Evolutionary conservation across 2,113 vertebrate genomes (phyloP).

Genomic region (Scartelaos histophorus): DNA sequence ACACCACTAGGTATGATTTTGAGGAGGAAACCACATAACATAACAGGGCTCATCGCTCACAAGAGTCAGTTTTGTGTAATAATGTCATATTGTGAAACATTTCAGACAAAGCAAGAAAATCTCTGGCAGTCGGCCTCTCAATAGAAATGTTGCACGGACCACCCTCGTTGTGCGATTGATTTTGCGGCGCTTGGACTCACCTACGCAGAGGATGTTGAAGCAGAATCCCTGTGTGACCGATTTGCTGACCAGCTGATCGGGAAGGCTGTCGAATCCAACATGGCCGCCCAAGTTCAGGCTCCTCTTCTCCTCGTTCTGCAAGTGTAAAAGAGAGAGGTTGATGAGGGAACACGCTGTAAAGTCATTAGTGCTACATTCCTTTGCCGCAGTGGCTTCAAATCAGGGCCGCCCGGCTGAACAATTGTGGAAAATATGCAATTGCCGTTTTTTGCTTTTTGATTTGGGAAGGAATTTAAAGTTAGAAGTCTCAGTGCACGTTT

Average conservation of each 20-base stretch:
- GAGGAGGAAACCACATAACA: too few relatives aligned
- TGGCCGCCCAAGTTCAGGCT: constrained; percentile 90
- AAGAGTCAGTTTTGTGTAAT: too few relatives aligned
- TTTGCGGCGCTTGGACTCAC: constrained; percentile 76
- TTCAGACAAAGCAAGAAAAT: too few relatives aligned
- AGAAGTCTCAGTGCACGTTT: background rate
- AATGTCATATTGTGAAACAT: too few relatives aligned
- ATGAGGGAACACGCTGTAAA: constrained; percentile 29
- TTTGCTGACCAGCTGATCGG: constrained; percentile 98
- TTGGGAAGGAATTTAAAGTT: background rate
- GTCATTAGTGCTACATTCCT: constrained; percentile 44
- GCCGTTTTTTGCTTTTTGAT: background rate
- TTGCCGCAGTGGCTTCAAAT: constrained; percentile 39
- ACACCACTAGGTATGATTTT: too few relatives aligned
- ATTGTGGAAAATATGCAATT: background rate
- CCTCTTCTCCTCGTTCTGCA: constrained; percentile 89
- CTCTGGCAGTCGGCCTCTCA: too few relatives aligned
- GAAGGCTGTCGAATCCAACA: constrained; percentile 97
- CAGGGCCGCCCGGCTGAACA: background rate
- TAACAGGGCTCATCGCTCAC: too few relatives aligned
- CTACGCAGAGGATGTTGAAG: constrained; percentile 99
- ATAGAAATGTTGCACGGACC: too few relatives aligned
- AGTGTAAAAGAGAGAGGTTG: constrained; percentile 15
- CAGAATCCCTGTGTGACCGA: constrained; percentile 97
- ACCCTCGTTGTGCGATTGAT: background rate